Evolutionary conservation across 2,797 vertebrate species (phyloP).

Genomic region (Microctenopoma lineatum): DNA sequence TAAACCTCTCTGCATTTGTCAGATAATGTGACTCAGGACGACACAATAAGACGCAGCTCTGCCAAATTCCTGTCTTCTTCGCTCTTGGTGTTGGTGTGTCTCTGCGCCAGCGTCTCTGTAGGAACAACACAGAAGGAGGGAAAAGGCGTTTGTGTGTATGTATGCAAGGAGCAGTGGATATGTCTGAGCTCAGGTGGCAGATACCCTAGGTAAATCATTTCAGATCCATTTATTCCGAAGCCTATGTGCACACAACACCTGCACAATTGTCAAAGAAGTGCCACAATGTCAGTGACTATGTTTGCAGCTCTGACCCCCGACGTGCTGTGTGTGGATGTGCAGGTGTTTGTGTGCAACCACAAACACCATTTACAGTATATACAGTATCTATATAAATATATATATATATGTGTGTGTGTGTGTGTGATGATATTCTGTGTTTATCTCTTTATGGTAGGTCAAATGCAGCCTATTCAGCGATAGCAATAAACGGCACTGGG

Average conservation of each 20-base stretch:
- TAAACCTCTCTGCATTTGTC: constrained; percentile 30
- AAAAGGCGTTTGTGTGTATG: constrained; percentile 16
- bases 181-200: constrained; percentile 73
- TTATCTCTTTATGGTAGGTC: constrained; percentile 32
- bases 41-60: constrained; percentile 42
- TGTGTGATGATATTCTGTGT: constrained; percentile 8
- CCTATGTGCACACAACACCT: constrained; percentile 69
- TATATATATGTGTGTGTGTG: constrained; percentile 15
- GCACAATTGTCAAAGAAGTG: constrained; percentile 79
- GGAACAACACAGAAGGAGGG: constrained; percentile 40
- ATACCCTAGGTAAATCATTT: constrained; percentile 77
- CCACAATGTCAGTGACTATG: constrained; percentile 77
- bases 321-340: constrained; percentile 24
- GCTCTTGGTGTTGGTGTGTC: constrained; percentile 36
- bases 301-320: constrained; percentile 70
- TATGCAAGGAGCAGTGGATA: constrained; percentile 4
- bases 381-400: too few relatives aligned
- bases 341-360: constrained; percentile 19
- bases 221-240: constrained; percentile 81
- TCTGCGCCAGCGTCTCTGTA: constrained; percentile 54
- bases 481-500: constrained; percentile 21
- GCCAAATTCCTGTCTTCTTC: constrained; percentile 29
- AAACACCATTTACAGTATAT: not conserved
- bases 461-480: constrained; percentile 38
- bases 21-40: constrained; percentile 38